These are phyloP conservation scores for Pogonomyrmex californicus DNA, from an alignment of 1,140 invertebrate genomes.

Conservation along the genomic window DNA sequence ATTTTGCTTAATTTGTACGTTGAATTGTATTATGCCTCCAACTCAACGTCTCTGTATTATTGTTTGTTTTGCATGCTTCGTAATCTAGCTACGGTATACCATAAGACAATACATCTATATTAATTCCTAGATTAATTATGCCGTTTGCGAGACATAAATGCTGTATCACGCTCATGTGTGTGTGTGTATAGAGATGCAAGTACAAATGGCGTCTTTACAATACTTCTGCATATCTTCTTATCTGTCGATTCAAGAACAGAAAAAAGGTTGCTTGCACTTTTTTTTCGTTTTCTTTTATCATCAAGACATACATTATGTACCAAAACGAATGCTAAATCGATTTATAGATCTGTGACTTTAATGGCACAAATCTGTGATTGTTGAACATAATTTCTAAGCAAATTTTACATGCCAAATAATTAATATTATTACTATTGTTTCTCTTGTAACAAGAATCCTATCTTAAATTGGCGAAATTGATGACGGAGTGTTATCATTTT, in stretches of 20 bases:
- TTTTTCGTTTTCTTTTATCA: neutral
- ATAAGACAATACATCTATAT: constrained; percentile 23
- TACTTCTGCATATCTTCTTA: neutral
- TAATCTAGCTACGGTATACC: constrained; percentile 30
- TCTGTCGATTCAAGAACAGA: neutral
- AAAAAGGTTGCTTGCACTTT: neutral
- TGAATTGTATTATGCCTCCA: constrained; percentile 25
- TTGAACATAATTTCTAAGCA: neutral
- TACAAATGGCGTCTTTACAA: neutral
- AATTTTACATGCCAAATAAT: neutral
- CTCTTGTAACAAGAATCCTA: neutral
- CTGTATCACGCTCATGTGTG: neutral
- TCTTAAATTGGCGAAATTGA: neutral
- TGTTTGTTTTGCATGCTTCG: constrained; percentile 43
- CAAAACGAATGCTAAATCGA: neutral
- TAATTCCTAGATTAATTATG: constrained; percentile 50
- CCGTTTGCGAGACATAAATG: constrained; percentile 36
- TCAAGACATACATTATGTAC: neutral
- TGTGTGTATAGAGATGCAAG: neutral
- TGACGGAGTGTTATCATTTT: neutral
- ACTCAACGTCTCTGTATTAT: constrained; percentile 23
- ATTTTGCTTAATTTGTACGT: constrained; percentile 22
- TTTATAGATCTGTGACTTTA: neutral
- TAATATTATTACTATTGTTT: neutral
- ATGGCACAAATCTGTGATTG: neutral